Evolutionary conservation across 2,113 vertebrate genomes (phyloP).

Genomic region (Cyrtonyx montezumae): DNA sequence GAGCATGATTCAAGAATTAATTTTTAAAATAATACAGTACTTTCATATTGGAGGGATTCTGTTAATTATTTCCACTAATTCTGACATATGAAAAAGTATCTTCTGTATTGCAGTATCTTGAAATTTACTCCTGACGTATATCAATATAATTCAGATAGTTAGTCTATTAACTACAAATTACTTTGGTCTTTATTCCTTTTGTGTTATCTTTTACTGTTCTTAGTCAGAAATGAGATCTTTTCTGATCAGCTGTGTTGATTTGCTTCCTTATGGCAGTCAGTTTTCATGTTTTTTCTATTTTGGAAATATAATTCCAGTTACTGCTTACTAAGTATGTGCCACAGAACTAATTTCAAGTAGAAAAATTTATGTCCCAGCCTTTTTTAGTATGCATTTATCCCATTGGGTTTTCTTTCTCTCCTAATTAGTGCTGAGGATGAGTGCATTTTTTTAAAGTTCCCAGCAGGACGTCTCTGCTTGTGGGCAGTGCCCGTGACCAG

Average conservation of each 20-base stretch:
- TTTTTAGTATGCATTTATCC: background rate
- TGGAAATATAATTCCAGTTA: background rate
- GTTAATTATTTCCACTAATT: background rate
- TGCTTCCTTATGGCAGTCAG: background rate
- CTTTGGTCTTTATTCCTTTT: background rate
- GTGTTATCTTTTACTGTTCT: background rate
- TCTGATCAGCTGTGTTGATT: background rate
- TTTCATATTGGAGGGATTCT: background rate
- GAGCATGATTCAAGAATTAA: background rate
- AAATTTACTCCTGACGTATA: background rate
- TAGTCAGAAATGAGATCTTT: background rate
- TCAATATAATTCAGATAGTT: background rate
- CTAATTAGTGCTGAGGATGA: background rate
- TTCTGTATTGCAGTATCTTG: background rate
- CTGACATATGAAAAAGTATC: background rate
- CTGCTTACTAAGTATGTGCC: background rate
- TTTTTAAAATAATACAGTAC: background rate
- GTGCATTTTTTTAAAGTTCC: background rate
- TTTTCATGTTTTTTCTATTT: background rate
- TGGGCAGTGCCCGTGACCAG: background rate
- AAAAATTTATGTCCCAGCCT: background rate
- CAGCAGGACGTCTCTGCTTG: background rate
- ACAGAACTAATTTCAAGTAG: background rate
- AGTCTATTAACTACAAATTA: background rate
- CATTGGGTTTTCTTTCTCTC: background rate